Evolutionary conservation across 2,888 invertebrate genomes (phyloP).

Genomic region (Theristus sp.): DNA sequence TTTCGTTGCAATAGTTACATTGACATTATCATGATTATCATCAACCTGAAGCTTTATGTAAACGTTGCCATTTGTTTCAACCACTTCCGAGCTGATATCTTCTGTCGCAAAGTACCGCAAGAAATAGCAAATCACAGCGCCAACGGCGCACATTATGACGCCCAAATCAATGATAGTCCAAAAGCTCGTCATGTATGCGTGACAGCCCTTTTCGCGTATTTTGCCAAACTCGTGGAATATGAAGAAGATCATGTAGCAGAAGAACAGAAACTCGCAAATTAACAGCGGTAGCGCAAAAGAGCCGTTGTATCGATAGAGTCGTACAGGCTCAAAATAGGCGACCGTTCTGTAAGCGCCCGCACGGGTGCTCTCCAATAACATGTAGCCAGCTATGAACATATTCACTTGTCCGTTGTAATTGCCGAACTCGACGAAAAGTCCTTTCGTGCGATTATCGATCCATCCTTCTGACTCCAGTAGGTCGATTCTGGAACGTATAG

Average conservation of each 20-base stretch:
- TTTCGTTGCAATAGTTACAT: no score
- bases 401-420: neutral
- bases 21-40: no score
- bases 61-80: conserved; percentile 26
- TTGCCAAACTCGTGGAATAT: neutral
- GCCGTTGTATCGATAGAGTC: neutral
- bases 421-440: neutral
- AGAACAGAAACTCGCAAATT: conserved; percentile 30
- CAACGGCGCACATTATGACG: conserved; percentile 29
- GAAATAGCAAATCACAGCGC: conserved; percentile 32
- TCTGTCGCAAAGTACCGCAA: conserved; percentile 29
- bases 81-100: conserved; percentile 29
- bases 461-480: neutral
- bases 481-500: neutral
- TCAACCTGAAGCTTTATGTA: conserved; percentile 21
- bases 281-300: conserved; percentile 23
- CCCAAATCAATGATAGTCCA: conserved; percentile 34
- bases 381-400: neutral
- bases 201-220: neutral
- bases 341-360: neutral
- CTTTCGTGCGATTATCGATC: neutral
- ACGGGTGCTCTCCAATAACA: neutral
- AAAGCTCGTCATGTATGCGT: conserved; percentile 31
- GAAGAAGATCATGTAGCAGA: conserved; percentile 32
- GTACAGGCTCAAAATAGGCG: neutral